These are phyloP conservation scores for Manis crassicaudata DNA, from an alignment of 2,797 vertebrate genomes.

Conservation along the genomic window DNA sequence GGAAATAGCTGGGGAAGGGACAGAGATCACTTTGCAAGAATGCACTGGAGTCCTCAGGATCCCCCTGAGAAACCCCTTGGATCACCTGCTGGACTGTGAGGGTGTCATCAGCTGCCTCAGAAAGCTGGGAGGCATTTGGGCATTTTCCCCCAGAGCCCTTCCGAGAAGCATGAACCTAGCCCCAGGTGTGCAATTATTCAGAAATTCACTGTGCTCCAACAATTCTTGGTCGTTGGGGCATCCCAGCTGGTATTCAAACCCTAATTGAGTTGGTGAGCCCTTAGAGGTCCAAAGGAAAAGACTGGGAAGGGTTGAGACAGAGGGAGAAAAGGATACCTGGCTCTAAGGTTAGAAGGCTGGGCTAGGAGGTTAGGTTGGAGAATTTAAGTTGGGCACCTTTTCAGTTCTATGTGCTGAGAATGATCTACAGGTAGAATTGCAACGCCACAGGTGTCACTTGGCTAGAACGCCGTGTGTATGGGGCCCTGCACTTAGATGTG, in stretches of 20 bases:
- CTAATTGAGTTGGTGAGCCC: not conserved
- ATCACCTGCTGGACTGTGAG: not conserved
- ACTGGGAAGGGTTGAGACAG: not conserved
- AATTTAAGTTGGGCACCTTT: conserved; percentile 29
- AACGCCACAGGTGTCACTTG: conserved; percentile 63
- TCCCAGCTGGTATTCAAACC: not conserved
- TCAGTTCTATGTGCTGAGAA: not conserved
- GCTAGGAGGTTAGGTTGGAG: not conserved
- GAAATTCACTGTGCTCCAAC: not conserved
- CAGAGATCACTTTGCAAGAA: not conserved
- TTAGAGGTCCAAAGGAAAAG: not conserved
- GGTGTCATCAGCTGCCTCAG: not conserved
- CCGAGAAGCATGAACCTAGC: not conserved
- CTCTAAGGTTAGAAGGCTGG: not conserved
- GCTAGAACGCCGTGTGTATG: not conserved
- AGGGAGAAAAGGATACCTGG: not conserved
- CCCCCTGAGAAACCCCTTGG: too few relatives aligned
- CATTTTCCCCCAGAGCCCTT: not conserved
- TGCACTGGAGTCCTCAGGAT: not conserved
- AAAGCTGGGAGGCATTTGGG: not conserved
- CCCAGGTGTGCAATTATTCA: not conserved
- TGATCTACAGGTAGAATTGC: not conserved
- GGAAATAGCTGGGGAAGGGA: not conserved
- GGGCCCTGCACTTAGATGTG: not conserved
- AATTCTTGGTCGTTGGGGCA: not conserved